Percentiles rank a stretch among this genome's conserved stretches.
phyloP scores from a whole-genome alignment of 2,888 invertebrate genomes.

The Macrophya annulata region DNA sequence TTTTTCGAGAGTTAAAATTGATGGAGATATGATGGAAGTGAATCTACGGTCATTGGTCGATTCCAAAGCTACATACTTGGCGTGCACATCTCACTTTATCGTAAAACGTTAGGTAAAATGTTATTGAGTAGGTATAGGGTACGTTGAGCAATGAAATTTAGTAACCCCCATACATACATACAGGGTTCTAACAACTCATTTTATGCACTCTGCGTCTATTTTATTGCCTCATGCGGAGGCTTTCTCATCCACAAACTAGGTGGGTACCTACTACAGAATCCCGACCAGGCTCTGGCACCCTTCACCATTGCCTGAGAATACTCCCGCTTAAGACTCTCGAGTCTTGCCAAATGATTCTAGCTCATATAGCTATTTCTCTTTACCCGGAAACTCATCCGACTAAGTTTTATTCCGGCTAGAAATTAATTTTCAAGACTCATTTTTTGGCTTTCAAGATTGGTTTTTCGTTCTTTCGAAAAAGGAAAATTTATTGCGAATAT shows the following conservation, averaged over 20 bases:
- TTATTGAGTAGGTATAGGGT: not conserved
- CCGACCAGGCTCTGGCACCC: not conserved
- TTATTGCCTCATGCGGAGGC: slow-evolving; percentile 23
- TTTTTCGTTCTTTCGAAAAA: not conserved
- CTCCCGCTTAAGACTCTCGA: not conserved
- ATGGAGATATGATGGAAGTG: not conserved
- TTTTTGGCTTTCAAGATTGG: not conserved
- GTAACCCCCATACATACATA: not conserved
- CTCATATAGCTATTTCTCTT: not conserved
- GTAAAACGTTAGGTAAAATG: not conserved
- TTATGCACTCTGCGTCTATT: slow-evolving; percentile 23
- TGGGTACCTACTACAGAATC: not conserved
- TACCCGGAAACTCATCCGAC: not conserved
- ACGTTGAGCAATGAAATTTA: not conserved
- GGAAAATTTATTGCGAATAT: not conserved
- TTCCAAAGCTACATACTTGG: not conserved
- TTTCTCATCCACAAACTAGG: not conserved
- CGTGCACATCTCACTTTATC: not conserved
- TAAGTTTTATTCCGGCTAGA: not conserved
- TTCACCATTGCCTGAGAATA: not conserved
- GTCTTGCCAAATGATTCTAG: not conserved
- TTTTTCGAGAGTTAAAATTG: not conserved
- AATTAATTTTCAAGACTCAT: not conserved
- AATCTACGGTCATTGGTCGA: not conserved
- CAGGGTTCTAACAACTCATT: slow-evolving; percentile 2